These are phyloP conservation scores for Ptilonorhynchus violaceus DNA, from an alignment of 2,113 vertebrate genomes.

Conservation along the genomic window DNA sequence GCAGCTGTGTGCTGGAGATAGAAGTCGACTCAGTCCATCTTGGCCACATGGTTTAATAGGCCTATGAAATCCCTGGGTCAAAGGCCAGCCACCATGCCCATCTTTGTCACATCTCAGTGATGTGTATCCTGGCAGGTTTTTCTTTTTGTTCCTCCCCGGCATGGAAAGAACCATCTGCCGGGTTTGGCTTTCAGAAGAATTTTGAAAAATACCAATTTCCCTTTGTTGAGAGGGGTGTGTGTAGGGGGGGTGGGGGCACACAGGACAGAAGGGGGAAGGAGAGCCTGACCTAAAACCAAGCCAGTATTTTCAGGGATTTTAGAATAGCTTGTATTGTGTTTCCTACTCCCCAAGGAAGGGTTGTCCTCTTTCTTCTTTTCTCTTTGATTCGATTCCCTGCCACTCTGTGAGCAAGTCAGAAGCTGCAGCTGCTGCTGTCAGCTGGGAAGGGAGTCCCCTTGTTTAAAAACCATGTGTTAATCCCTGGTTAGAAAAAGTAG, in stretches of 20 bases:
- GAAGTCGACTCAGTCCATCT: slow-evolving; percentile 37
- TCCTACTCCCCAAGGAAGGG: slow-evolving; percentile 73
- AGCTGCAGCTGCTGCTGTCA: slow-evolving; percentile 78
- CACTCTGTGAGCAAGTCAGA: slow-evolving; percentile 69
- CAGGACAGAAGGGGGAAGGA: slow-evolving; percentile 25
- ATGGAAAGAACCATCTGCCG: slow-evolving; percentile 78
- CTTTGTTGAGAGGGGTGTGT: slow-evolving; percentile 68
- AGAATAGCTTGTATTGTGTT: slow-evolving; percentile 77
- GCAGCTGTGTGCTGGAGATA: slow-evolving; percentile 64
- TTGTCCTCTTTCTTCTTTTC: slow-evolving; percentile 76
- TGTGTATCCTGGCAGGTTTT: slow-evolving; percentile 73
- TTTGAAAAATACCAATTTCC: slow-evolving; percentile 75
- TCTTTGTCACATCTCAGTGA: slow-evolving; percentile 73
- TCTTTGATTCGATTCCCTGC: slow-evolving; percentile 80
- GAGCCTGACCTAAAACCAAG: slow-evolving; percentile 70
- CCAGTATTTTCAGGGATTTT: slow-evolving; percentile 70
- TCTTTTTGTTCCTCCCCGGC: slow-evolving; percentile 11
- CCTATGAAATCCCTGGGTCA: slow-evolving; percentile 71
- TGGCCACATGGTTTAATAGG: slow-evolving; percentile 69
- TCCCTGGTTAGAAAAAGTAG: slow-evolving; percentile 16
- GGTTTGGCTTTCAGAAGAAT: slow-evolving; percentile 74
- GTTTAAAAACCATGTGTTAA: slow-evolving; percentile 69
- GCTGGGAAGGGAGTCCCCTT: slow-evolving; percentile 72
- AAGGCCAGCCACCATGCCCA: slow-evolving; percentile 69
- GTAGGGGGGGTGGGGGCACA: background rate